Conservation (phyloP, 2,113 vertebrate genomes). For the Thryonomys swinderianus region DNA sequence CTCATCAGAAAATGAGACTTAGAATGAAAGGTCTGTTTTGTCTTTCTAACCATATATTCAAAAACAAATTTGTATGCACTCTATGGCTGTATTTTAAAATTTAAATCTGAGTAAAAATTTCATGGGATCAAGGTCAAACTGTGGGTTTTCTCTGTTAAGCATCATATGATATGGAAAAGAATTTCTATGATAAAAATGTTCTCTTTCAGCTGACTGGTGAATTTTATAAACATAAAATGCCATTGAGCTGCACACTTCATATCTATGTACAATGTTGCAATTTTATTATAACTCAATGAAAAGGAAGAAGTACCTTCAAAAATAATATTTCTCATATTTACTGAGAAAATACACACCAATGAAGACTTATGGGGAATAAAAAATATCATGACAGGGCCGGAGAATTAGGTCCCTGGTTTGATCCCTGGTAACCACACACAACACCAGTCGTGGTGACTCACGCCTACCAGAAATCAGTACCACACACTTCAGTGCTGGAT, state of each 20-base stretch:
- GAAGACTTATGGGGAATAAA: neutral
- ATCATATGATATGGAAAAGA: neutral
- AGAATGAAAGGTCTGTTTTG: slow-evolving; percentile 14
- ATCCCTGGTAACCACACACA: too few species aligned
- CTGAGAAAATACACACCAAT: neutral
- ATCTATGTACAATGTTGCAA: neutral
- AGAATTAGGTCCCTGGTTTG: too few species aligned
- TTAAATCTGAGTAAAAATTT: neutral
- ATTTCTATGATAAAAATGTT: neutral
- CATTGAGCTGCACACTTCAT: neutral
- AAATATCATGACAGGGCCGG: neutral
- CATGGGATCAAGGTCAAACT: neutral
- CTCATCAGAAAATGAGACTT: neutral
- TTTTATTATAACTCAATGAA: neutral
- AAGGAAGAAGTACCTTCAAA: neutral
- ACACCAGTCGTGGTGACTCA: too few species aligned
- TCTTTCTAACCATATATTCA: neutral
- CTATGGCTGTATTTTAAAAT: neutral
- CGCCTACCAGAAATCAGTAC: too few species aligned
- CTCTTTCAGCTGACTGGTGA: neutral
- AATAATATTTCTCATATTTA: slow-evolving; percentile 38
- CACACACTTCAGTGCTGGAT: too few species aligned
- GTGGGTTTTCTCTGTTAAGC: neutral
- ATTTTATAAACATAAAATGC: slow-evolving; percentile 37
- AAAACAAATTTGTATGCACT: neutral